phyloP scores from a whole-genome alignment of 2,888 invertebrate genomes.

The Stomorhina lunata region DNA sequence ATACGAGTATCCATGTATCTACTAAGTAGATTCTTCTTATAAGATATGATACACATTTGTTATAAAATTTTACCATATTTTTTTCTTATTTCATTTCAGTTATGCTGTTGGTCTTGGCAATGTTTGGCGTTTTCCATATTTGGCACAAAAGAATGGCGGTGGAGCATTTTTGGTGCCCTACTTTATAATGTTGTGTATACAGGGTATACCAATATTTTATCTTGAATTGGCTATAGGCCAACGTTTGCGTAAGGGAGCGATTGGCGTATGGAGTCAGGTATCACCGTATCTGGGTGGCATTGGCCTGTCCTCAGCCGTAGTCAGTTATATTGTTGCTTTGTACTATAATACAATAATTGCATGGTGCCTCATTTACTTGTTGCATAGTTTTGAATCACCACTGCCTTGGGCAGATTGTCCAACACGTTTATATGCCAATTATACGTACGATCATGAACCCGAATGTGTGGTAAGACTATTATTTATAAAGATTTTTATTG shows the following conservation, averaged over 20 bases:
- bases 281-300: constrained; percentile 93
- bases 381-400: constrained; percentile 94
- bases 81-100: constrained; percentile 72
- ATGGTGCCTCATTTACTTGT: constrained; percentile 97
- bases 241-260: constrained; percentile 94
- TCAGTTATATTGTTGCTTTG: constrained; percentile 96
- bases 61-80: background rate
- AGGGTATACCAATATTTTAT: constrained; percentile 97
- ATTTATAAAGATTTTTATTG: background rate
- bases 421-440: constrained; percentile 88
- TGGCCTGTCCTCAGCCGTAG: constrained; percentile 96
- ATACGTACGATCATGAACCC: constrained; percentile 88
- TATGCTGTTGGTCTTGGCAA: constrained; percentile 97
- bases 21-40: no score
- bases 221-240: constrained; percentile 97
- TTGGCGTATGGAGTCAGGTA: constrained; percentile 95
- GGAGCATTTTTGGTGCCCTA: constrained; percentile 98
- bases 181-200: constrained; percentile 95
- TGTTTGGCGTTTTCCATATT: constrained; percentile 96
- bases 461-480: constrained; percentile 87
- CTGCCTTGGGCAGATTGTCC: constrained; percentile 96
- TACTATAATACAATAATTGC: constrained; percentile 99
- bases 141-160: constrained; percentile 96
- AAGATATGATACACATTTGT: background rate
- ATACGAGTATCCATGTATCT: background rate